Evolutionary conservation across 1,140 invertebrate genomes (phyloP), one percentile per base, ranked within the genome.

Genomic region (Drosophila pseudoananassae): DNA sequence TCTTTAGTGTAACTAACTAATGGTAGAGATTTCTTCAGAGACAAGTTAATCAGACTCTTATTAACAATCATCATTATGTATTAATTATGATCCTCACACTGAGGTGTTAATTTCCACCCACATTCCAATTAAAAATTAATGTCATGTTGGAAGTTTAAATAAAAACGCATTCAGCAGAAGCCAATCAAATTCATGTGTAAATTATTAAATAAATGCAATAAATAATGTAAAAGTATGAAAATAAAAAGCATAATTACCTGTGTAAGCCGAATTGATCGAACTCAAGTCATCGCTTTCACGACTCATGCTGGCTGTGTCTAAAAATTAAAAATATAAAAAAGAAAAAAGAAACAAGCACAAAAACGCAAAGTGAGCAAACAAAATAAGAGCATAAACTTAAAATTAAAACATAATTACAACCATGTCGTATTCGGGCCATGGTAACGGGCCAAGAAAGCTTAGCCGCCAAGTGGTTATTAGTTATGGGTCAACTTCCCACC

Each of bases 281-380:
- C 90, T 91, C 73, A 91, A 88, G 74, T 91, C 90, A 91, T 91
- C 90, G 82, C 90, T 91, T 90, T 91, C 90, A 91, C 90, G 90
- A 90, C 90, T 91, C 90, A 91, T 91, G 85, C 82, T 91, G 79
- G 78, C 83, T 76, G 82, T 77, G 50, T 91, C 90, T 91, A 87
- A 56, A 91, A 91, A 76, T 91, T 83, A 56, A 91, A 91, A 78
- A 83, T 61, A 47, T 17, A 61, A 82, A 61, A 79, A 76, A 68
- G 51, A 31, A 55, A 63, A 74, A 56, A 63, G 20, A 60, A 78
- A 79, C 72, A 43, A 25, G 56, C 66, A 61, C 47, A 50, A 59
- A 76, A 64, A 80, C 55, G 54, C 49, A 58, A 75, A 71, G 31
- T 73, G 52, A 64, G 47, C 64, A 69, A 47, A 61, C 45, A 59